A percentile compares a stretch with the other conserved stretches of the same genome.
These are phyloP conservation scores for Zosterops hypoxanthus DNA, from an alignment of 2,113 vertebrate genomes.

Conservation along the genomic window DNA sequence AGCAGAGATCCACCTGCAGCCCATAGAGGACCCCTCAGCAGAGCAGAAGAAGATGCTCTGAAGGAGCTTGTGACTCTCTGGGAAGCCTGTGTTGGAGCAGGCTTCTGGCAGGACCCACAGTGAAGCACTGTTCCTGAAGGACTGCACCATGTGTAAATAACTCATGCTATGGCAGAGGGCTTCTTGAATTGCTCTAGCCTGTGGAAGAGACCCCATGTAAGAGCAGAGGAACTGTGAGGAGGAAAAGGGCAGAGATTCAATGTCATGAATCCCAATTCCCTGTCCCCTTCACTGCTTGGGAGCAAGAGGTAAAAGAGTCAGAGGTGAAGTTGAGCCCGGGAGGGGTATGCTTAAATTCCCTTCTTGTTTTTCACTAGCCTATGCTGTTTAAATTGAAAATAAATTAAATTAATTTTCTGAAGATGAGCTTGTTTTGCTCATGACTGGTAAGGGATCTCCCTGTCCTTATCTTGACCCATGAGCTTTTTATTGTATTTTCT, in stretches of 20 bases:
- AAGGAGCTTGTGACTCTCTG: accelerated
- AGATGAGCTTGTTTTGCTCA: background rate
- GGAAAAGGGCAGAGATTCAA: background rate
- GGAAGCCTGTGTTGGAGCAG: background rate
- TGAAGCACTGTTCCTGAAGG: background rate
- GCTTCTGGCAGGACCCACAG: background rate
- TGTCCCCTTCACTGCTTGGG: accelerated
- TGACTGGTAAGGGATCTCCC: background rate
- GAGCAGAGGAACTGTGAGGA: background rate
- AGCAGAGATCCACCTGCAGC: background rate
- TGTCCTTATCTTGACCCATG: background rate
- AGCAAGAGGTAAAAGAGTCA: background rate
- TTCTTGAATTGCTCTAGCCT: background rate
- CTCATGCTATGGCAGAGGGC: background rate
- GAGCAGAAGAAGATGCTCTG: accelerated
- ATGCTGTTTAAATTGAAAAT: background rate
- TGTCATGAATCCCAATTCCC: accelerated
- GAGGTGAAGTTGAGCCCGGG: background rate
- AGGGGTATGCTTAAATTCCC: background rate
- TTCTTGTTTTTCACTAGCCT: background rate
- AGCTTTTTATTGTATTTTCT: background rate
- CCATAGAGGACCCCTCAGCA: accelerated
- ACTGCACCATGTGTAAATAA: background rate
- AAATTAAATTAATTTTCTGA: background rate
- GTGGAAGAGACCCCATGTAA: background rate